Base-by-base conservation (phyloP, 2,797 vertebrate genomes). In the Acanthopagrus latus region DNA sequence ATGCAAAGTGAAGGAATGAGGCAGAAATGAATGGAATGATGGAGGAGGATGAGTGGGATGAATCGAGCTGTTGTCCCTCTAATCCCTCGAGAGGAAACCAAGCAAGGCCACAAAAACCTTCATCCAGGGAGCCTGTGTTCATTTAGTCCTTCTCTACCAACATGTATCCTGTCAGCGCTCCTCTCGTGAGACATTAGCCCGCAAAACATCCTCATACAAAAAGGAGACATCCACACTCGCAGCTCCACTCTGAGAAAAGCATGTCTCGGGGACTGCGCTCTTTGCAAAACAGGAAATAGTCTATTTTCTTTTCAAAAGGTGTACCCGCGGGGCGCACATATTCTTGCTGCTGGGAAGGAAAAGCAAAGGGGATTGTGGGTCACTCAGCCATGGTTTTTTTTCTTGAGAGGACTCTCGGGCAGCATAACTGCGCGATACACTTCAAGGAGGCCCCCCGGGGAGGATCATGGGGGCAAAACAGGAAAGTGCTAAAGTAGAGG, bases 241-340 rank as follows among this genome's bases (percentile, higher is more conserved):
- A 74, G 71, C 57, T 59, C 75, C 38, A 48, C 38, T 16, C 65
- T 51, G 25, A 71, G 80, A 87, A 64, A 71, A 64, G 50, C 2
- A 47, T 3, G 51, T 74, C 77, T 70, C 52, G 81, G 76, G 77
- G 82, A 76, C 65, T 21, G 44, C 29, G 71, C 56, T 85, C 71
- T 73, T 64, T 77, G 77, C 81, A 84, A 90, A 93, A 93, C 90
- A 93, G 93, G 92, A 94, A 92, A 86, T 63, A 23, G 63, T 71
- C 50, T 76, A 72, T 91, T 92, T 91, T 88, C 57, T 83, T 91
- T 88, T 88, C 25, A 86, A 80, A 86, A 86, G 44, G 68, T 86
- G 70, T 68, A 82, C 85, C 90, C 86, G 51, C 76, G 77, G 82
- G 88, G 71, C 50, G 54, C 55, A 66, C 68, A 86, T 25, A 59